Conservation (phyloP, 2,888 invertebrate genomes). For the Trimorus sp. region DNA sequence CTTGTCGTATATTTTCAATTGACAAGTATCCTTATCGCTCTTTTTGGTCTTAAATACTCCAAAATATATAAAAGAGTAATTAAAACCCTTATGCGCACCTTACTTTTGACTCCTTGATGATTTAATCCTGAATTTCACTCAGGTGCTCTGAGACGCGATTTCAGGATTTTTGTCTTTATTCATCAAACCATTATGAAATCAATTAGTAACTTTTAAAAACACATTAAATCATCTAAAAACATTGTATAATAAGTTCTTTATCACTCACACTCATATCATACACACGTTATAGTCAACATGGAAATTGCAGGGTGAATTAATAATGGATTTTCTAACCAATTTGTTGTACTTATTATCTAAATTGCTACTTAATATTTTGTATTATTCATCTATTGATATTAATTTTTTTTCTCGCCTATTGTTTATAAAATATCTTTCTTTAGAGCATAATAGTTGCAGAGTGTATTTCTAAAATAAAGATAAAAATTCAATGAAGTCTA, state of each 20-base stretch:
- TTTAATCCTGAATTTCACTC: conserved; percentile 10
- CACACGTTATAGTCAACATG: not conserved
- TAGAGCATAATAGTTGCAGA: too few relatives aligned
- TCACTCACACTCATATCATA: not conserved
- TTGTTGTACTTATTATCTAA: not conserved
- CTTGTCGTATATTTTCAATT: conserved; percentile 14
- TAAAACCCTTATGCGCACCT: not conserved
- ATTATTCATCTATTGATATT: too few relatives aligned
- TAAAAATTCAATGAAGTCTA: too few relatives aligned
- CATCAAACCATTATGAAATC: conserved; percentile 2
- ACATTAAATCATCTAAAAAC: conserved; percentile 3
- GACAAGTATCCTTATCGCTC: conserved; percentile 2
- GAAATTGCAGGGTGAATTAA: not conserved
- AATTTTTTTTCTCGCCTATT: too few relatives aligned
- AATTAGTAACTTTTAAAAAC: conserved; percentile 17
- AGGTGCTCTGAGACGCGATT: conserved; percentile 12
- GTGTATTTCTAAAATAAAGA: too few relatives aligned
- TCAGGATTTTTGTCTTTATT: conserved; percentile 17
- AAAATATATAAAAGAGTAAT: conserved; percentile 4
- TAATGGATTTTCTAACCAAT: conserved; percentile 1
- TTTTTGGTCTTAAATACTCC: conserved; percentile 11
- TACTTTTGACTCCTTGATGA: conserved; percentile 1
- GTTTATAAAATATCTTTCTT: too few relatives aligned
- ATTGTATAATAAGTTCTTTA: not conserved
- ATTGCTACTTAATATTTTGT: not conserved